Evolutionary conservation across 2,113 vertebrate genomes (phyloP), one percentile per base, ranked within the genome.

Genomic region (Phyllostomus discolor): DNA sequence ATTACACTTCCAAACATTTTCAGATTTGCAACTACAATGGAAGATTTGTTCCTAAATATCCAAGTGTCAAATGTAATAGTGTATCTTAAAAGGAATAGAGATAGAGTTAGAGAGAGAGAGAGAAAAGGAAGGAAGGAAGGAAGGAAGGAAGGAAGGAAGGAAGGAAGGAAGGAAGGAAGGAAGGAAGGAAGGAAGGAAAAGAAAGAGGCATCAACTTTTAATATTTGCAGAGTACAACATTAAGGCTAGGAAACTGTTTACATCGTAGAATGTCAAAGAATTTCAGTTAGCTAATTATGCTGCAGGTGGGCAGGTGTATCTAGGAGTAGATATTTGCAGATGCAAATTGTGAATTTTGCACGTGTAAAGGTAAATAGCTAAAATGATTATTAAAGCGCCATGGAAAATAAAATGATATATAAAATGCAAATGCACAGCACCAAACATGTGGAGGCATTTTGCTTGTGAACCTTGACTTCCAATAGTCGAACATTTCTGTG

Each of bases 321-420:
- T 38, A 79, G 41, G 83, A 97, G 92, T 35, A 95, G 94, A 95
- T 96, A 97, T 97, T 97, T 98, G 96, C 96, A 95, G 95, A 98
- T 97, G 97, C 91, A 97, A 97, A 98, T 97, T 88, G 57, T 91
- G 96, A 97, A 90, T 98, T 96, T 95, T 95, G 95, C 89, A 96
- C 85, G 89, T 64, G 59, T 90, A 91, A 97, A 97, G 91, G 96
- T 97, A 97, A 97, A 97, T 97, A 97, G 48, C 87, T 95, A 97
- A 96, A 89, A 92, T 97, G 83, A 96, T 97, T 98, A 96, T 95
- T 96, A 96, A 96, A 94, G 59, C 46, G 89, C 50, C 70, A 87
- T 82, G 72, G 83, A 97, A 96, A 95, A 97, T 92, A 95, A 97
- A 93, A 92, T 69, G 87, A 82, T 94, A 95, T 94, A 95, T 94